phyloP scores from a whole-genome alignment of 1,140 invertebrate genomes.

The Pygmarrhopalites habei region DNA sequence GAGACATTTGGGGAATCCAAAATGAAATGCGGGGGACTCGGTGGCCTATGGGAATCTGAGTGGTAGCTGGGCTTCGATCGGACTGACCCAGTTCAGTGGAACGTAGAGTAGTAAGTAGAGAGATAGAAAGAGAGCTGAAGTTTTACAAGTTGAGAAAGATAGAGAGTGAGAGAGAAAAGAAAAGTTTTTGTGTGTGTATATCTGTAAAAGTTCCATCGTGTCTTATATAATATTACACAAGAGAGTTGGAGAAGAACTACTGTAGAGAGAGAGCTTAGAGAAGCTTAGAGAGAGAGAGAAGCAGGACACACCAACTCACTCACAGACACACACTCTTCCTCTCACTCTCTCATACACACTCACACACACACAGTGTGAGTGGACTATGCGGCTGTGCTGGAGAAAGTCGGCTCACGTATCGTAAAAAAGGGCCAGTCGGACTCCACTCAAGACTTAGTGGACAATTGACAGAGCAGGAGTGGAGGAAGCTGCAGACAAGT shows the following conservation, averaged over 20 bases:
- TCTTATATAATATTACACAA: neutral
- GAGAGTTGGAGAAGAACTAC: neutral
- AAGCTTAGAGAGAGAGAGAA: too few species aligned
- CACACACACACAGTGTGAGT: neutral
- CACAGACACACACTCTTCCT: too few species aligned
- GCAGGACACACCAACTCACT: too few species aligned
- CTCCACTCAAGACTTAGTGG: constrained; percentile 14
- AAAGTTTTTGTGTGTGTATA: too few species aligned
- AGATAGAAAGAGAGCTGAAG: neutral
- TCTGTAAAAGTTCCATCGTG: too few species aligned
- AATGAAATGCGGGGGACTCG: neutral
- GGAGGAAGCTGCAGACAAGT: neutral
- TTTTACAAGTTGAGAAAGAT: neutral
- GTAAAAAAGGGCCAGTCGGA: constrained; percentile 19
- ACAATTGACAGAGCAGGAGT: constrained; percentile 4
- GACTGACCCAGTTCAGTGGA: constrained; percentile 35
- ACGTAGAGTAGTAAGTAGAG: too few species aligned
- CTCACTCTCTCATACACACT: too few species aligned
- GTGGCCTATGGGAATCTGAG: constrained; percentile 12
- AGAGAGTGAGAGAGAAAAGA: too few species aligned
- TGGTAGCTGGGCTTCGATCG: constrained; percentile 24
- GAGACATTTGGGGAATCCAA: constrained; percentile 10
- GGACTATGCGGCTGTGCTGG: constrained; percentile 30
- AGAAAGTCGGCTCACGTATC: constrained; percentile 27
- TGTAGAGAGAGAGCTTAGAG: neutral